Conservation (phyloP, 2,113 vertebrate genomes). For the Corythornis cristatus region DNA sequence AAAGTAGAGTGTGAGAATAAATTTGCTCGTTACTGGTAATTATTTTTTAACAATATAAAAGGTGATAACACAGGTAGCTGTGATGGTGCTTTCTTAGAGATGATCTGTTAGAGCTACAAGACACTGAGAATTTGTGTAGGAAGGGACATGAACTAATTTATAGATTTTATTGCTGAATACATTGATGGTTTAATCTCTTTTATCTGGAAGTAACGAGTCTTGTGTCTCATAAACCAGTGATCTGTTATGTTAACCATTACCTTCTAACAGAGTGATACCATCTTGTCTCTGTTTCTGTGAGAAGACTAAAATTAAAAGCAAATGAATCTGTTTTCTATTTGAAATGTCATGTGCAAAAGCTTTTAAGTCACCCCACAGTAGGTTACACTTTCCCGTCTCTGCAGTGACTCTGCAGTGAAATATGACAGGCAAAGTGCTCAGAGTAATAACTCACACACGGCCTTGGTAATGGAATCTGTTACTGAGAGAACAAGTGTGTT, state of each 20-base stretch:
- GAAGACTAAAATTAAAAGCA: not conserved
- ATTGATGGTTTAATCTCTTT: not conserved
- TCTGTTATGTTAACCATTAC: no score
- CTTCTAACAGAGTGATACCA: not conserved
- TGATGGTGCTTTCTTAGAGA: not conserved
- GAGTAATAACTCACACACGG: not conserved
- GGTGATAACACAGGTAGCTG: not conserved
- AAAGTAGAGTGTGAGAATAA: not conserved
- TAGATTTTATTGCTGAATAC: not conserved
- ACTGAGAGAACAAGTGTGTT: not conserved
- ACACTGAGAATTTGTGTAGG: not conserved
- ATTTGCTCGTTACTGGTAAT: not conserved
- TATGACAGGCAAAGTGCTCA: not conserved
- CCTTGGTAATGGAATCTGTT: not conserved
- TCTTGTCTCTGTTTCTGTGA: not conserved
- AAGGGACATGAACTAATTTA: rapidly evolving
- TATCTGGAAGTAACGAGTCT: not conserved
- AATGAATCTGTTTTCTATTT: not conserved
- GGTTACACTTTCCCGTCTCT: not conserved
- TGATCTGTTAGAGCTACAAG: not conserved
- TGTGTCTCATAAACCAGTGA: not conserved
- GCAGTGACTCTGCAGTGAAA: not conserved
- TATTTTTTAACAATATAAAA: not conserved
- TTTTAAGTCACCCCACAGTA: not conserved
- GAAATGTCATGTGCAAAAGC: not conserved